A percentile compares a stretch with the other conserved stretches of the same genome.
Evolutionary conservation across 2,888 invertebrate species (phyloP).

Genomic region (Quadriops clusia): DNA sequence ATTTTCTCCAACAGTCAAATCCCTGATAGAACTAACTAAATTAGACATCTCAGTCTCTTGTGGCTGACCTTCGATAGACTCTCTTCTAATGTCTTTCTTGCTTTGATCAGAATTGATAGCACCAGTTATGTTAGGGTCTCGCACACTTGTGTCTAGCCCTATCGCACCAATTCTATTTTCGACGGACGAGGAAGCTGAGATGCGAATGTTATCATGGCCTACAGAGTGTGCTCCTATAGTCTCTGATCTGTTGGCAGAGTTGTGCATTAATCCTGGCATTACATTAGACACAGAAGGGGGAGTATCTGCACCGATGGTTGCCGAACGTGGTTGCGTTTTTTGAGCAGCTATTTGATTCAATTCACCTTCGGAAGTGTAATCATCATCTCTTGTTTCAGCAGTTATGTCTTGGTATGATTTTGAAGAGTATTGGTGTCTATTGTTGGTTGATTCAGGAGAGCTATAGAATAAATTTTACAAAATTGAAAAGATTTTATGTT

Average conservation of each 20-base stretch:
- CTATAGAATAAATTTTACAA: too few species aligned
- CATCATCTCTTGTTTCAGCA: slow-evolving; percentile 16
- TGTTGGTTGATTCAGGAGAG: slow-evolving; percentile 10
- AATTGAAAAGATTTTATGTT: too few species aligned
- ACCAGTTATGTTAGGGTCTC: slow-evolving; percentile 7
- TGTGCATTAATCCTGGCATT: slow-evolving; percentile 9
- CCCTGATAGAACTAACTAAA: slow-evolving; percentile 27
- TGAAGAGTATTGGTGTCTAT: slow-evolving; percentile 8
- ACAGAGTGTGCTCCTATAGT: slow-evolving; percentile 25
- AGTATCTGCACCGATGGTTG: slow-evolving; percentile 36
- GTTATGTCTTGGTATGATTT: slow-evolving; percentile 9
- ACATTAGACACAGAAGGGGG: slow-evolving; percentile 24
- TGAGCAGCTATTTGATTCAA: slow-evolving; percentile 17
- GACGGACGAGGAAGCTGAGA: slow-evolving; percentile 7
- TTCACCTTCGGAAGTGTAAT: slow-evolving; percentile 20
- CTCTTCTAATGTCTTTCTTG: slow-evolving; percentile 22
- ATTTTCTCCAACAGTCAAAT: slow-evolving; percentile 32
- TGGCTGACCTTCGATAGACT: slow-evolving; percentile 27
- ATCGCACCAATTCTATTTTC: slow-evolving; percentile 14
- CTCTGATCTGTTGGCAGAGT: slow-evolving; percentile 22
- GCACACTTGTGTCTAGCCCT: slow-evolving; percentile 12
- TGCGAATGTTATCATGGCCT: slow-evolving; percentile 12
- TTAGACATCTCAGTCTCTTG: slow-evolving; percentile 22
- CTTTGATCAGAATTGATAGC: slow-evolving; percentile 3
- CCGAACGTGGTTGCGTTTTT: slow-evolving; percentile 28